Base-by-base conservation (phyloP, 1,140 invertebrate genomes). In the Platyscapa corneri region DNA sequence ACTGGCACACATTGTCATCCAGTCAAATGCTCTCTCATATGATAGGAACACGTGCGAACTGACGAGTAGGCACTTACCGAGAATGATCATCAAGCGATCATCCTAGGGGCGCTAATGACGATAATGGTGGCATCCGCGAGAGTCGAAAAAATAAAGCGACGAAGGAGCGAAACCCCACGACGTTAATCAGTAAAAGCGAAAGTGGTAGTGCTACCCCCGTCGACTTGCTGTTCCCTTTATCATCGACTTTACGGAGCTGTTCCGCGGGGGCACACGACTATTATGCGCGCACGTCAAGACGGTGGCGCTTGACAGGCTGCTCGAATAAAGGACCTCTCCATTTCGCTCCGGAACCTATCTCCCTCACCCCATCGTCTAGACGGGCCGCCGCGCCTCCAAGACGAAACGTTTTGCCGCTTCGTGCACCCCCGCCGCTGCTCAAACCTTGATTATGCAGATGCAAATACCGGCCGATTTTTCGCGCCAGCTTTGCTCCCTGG, bases 281-380 rank as follows among this genome's bases (percentile, higher is more conserved):
- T 32, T 30, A 77, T 42, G 20, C 80, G 2, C 14, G 67, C 20
- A 18, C 49, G 72, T 76, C 74, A 60, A 65, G 37, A 53, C 72
- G 56, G 23, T 42, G 39, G 14, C 32, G 74, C 32, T 67, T 77
- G 82, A 83, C 74, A 77, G 72, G 74, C 27, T 20, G 3, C 82
- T 65, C 60, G 75, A 70, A 83, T 78, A 83, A 77, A 77, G 82
- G 82, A 83, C 60, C 74, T 83, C 56, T 65, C 82, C 74, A 65
- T 65, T 65, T 77, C 74, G 72, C 60, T 5, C 75, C 32, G 30
- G 46, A 53, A 72, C 46, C 46, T 37, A 27, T 56, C 67, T 53
- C 30, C 32, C 64, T 39, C 32, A 23, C 27, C 49, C 32, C 42
- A 16, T 46, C 65, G 46, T 67, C 64, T 80, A 80, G 37, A 80